Evolutionary conservation across 1,140 invertebrate genomes (phyloP).

Genomic region (Drosophila virilis): DNA sequence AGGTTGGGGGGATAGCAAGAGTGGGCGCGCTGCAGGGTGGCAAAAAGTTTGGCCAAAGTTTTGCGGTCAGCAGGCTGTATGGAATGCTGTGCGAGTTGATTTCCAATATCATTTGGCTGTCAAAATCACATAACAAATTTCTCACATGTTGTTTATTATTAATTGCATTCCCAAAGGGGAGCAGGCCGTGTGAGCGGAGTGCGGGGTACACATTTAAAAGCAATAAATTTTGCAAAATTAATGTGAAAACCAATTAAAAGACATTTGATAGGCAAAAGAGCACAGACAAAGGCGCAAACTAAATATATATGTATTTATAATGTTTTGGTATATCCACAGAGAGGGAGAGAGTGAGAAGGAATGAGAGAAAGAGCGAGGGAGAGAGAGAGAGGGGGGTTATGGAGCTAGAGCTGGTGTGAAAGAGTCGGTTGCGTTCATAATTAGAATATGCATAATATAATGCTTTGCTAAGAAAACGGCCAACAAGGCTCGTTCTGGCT

Average conservation of each 20-base stretch:
- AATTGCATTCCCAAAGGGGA: constrained; percentile 56
- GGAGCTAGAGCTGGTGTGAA: no score
- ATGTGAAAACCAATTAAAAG: constrained; percentile 80
- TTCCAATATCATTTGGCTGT: constrained; percentile 31
- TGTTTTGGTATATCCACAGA: not conserved
- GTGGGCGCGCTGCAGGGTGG: not conserved
- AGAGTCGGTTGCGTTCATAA: constrained; percentile 38
- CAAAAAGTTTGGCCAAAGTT: constrained; percentile 1
- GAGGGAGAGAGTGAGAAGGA: not conserved
- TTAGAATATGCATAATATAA: constrained; percentile 76
- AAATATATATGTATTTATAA: not conserved
- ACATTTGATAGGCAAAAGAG: constrained; percentile 58
- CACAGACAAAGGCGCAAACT: constrained; percentile 9
- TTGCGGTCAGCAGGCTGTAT: constrained; percentile 15
- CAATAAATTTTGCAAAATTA: constrained; percentile 81
- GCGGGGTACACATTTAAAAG: constrained; percentile 24
- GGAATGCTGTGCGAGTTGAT: constrained; percentile 12
- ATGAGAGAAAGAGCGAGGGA: not conserved
- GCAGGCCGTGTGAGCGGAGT: not conserved
- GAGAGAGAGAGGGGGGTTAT: not conserved
- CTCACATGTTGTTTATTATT: constrained; percentile 69
- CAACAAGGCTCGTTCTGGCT: not conserved
- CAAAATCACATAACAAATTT: constrained; percentile 53
- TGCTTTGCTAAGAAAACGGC: constrained; percentile 31
- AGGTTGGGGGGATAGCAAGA: not conserved